These are phyloP conservation scores for Malurus leucopterus DNA, from an alignment of 2,797 vertebrate genomes.

Conservation along the genomic window DNA sequence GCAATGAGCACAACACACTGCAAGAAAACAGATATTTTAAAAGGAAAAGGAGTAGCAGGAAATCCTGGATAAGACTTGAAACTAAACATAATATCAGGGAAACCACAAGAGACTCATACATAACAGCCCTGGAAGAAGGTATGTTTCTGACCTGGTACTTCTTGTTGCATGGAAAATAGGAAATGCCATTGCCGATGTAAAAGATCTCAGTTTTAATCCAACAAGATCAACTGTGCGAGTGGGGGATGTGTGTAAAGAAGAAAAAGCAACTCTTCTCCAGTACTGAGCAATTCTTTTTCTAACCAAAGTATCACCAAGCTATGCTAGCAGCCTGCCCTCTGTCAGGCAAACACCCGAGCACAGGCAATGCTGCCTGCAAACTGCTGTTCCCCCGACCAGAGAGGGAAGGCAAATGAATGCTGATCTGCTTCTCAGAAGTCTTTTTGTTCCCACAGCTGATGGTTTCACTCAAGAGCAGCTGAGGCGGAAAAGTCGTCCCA, in stretches of 20 bases:
- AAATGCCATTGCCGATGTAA: background rate
- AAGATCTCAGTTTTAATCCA: background rate
- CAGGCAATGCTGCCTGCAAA: background rate
- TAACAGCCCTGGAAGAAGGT: background rate
- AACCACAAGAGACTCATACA: background rate
- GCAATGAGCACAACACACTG: background rate
- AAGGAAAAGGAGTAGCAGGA: background rate
- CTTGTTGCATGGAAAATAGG: background rate
- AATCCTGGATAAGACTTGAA: background rate
- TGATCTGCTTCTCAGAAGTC: background rate
- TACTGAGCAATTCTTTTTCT: background rate
- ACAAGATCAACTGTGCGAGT: rapidly evolving
- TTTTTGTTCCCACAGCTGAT: background rate
- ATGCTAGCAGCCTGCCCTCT: background rate
- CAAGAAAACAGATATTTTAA: background rate
- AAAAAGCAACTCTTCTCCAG: background rate
- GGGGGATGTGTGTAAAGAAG: background rate
- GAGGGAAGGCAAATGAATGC: background rate
- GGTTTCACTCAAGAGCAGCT: background rate
- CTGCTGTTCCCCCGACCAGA: background rate
- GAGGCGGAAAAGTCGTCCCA: background rate
- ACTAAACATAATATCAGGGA: background rate
- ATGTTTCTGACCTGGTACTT: background rate
- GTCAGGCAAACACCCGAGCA: background rate
- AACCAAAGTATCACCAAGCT: background rate